Base-by-base conservation (phyloP, 1,140 invertebrate genomes). In the Drosophila rufa region DNA sequence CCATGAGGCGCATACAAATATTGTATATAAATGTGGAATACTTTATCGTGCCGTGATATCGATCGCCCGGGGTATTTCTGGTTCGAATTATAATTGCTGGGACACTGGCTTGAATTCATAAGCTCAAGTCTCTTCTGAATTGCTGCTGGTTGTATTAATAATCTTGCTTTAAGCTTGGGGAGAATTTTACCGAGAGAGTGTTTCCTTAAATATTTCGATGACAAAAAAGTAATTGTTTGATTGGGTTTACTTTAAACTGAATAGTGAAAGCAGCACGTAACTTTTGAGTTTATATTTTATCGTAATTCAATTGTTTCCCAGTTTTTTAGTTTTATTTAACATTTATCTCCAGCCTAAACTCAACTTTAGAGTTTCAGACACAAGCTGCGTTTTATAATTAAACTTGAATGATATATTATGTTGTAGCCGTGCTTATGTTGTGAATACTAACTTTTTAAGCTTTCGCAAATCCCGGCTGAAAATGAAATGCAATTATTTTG, bases 1-100 rank as follows among this genome's bases (percentile, higher is more conserved):
- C 56, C 56, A 47, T 56, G 58, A 17, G 30, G 25, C 68, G 82
- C 75, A 86, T 65, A 79, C 53, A 59, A 75, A 82, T 75, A 19
- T 53, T 55, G 15, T 50, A 65, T 46, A 51, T 46, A 51, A 75
- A 76, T 66, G 50, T 40, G 45, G 33, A 43, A 45, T 57, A 45
- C 62, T 59, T 76, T 51, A 48, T 53, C 36, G 58, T 43, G 48
- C 33, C 48, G 30, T 40, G 22, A 25, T 33, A 60, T 74, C 64
- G 46, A 58, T 57, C 38, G 66, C 69, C 50, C 14, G 1, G n/a
- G 36, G 58, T 50, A 15, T 56, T 53, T 70, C n/a, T 48, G 22
- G 19, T n/a, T 42, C 8, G 22, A 68, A 68, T 61, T 77, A 55
- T 77, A 77, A 77, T 77, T 76, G 62, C 42, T 55, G 45, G 19